These are phyloP conservation scores for Macrotus californicus DNA, from an alignment of 2,113 vertebrate species.

Conservation along the genomic window DNA sequence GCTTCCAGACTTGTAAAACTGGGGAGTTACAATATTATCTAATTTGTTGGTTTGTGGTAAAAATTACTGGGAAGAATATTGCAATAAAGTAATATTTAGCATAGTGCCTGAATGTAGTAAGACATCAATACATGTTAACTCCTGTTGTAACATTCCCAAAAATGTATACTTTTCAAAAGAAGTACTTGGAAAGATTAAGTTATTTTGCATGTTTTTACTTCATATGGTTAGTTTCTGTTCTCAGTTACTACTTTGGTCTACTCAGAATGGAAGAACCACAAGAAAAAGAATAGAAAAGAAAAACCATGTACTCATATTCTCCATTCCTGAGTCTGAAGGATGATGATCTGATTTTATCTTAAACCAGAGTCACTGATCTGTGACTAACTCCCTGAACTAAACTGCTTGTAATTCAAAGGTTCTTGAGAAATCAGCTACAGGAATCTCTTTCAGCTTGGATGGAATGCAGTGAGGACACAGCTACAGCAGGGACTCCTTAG, in stretches of 20 bases:
- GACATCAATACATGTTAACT: not conserved
- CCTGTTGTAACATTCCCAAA: not conserved
- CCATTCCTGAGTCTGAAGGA: not conserved
- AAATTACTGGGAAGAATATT: not conserved
- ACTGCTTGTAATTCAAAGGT: not conserved
- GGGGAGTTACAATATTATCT: not conserved
- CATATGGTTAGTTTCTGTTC: constrained; percentile 37
- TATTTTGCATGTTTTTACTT: constrained; percentile 1
- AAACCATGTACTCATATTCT: constrained; percentile 10
- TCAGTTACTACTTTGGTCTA: constrained; percentile 2
- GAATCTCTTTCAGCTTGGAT: not conserved
- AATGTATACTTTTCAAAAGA: constrained; percentile 18
- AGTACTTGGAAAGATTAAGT: constrained; percentile 25
- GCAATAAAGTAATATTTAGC: not conserved
- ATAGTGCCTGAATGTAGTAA: not conserved
- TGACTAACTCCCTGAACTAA: not conserved
- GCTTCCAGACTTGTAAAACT: not conserved
- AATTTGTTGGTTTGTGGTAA: not conserved
- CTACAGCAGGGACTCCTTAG: not conserved
- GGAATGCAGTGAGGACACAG: not conserved
- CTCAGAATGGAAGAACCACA: constrained; percentile 25
- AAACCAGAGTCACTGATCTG: constrained; percentile 37
- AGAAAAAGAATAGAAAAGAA: constrained; percentile 24
- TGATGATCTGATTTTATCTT: constrained; percentile 52
- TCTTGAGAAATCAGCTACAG: not conserved